These are phyloP conservation scores for Phrynosoma blainvillii DNA, from an alignment of 2,113 vertebrate species.

Conservation along the genomic window DNA sequence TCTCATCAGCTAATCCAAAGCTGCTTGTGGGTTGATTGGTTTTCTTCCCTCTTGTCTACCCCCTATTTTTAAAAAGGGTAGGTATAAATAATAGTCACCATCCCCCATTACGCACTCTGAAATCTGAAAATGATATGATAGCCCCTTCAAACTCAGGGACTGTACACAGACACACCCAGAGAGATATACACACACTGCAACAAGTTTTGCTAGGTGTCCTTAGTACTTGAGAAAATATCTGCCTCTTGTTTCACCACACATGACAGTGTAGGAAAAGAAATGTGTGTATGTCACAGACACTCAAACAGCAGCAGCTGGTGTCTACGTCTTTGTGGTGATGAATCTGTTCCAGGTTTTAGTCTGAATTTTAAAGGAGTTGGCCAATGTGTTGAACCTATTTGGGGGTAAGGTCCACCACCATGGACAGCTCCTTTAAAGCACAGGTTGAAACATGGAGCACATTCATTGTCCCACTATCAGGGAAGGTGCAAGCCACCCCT, in stretches of 20 bases:
- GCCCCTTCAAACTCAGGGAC: neutral
- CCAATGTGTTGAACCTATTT: no score
- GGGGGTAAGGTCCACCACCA: no score
- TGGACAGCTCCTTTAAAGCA: no score
- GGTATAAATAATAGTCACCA: neutral
- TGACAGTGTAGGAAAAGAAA: neutral
- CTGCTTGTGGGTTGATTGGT: slow-evolving; percentile 31
- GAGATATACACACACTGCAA: neutral
- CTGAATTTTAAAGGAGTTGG: no score
- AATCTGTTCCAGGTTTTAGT: no score
- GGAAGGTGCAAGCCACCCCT: no score
- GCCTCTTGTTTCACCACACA: neutral
- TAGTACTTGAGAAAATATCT: neutral
- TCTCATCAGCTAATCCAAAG: slow-evolving; percentile 54
- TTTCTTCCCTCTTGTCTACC: neutral
- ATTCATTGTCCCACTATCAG: no score
- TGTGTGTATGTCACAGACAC: neutral
- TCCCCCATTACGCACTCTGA: neutral
- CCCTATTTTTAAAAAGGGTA: neutral
- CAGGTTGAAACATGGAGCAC: no score
- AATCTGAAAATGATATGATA: neutral
- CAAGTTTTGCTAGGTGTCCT: neutral
- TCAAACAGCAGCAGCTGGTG: no score
- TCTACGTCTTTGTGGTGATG: no score
- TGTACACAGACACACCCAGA: neutral